Evolutionary conservation across 2,888 invertebrate species (phyloP).

Genomic region (Acleris cristana): DNA sequence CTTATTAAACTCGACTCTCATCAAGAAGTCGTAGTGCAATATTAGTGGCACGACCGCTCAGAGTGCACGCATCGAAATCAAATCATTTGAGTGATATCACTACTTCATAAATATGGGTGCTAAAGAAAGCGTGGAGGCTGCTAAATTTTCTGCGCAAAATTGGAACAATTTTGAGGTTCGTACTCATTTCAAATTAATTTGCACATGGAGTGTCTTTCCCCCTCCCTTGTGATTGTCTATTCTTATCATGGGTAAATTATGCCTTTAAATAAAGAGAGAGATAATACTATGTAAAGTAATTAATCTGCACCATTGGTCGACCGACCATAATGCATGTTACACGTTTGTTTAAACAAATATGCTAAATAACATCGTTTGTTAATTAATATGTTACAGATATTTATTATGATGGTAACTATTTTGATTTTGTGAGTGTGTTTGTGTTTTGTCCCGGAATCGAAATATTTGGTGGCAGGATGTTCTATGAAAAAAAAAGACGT

Average conservation of each 20-base stretch:
- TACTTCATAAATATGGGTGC: constrained; percentile 88
- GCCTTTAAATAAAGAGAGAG: constrained; percentile 54
- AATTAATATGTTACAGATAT: constrained; percentile 24
- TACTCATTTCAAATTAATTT: constrained; percentile 80
- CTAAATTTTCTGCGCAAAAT: constrained; percentile 91
- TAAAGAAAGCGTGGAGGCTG: constrained; percentile 92
- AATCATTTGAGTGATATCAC: constrained; percentile 79
- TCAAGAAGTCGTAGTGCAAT: constrained; percentile 73
- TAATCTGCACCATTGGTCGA: constrained; percentile 68
- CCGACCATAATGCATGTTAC: constrained; percentile 71
- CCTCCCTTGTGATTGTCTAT: constrained; percentile 76
- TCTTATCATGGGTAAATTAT: constrained; percentile 41
- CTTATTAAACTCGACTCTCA: constrained; percentile 71
- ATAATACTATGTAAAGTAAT: constrained; percentile 57
- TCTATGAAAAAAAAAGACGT: background rate
- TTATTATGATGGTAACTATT: constrained; percentile 27
- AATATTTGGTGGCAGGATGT: background rate
- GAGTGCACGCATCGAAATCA: constrained; percentile 77
- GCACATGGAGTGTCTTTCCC: constrained; percentile 82
- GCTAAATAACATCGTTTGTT: constrained; percentile 36
- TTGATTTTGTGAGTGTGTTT: constrained; percentile 33
- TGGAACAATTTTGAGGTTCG: constrained; percentile 92
- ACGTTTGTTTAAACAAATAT: constrained; percentile 50
- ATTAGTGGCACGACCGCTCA: constrained; percentile 76
- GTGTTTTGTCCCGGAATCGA: constrained; percentile 26